phyloP scores from a whole-genome alignment of 2,888 invertebrate genomes.

The Cephonodes hylas region DNA sequence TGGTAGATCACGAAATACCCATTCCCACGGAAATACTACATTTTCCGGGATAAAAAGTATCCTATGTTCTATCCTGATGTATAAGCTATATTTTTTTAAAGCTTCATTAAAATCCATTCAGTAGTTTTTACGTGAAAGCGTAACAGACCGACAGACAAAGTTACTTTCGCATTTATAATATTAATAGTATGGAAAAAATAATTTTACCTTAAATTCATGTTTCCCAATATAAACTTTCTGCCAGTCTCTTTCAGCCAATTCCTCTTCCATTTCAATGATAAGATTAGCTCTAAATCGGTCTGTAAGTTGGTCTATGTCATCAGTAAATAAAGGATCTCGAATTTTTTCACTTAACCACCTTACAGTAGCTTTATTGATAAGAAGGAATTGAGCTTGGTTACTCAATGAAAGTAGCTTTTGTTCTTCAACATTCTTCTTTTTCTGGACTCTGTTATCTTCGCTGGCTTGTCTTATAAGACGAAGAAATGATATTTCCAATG shows the following conservation, averaged over 20 bases:
- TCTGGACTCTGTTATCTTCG: constrained; percentile 53
- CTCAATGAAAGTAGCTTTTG: constrained; percentile 81
- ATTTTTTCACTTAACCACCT: constrained; percentile 84
- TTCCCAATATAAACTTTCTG: constrained; percentile 83
- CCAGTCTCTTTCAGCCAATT: constrained; percentile 91
- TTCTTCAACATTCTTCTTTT: constrained; percentile 49
- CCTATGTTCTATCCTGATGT: too few species aligned
- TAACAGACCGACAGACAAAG: too few species aligned
- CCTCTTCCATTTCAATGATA: constrained; percentile 85
- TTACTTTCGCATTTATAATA: too few species aligned
- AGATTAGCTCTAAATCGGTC: constrained; percentile 95
- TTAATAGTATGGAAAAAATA: too few species aligned
- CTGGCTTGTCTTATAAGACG: constrained; percentile 84
- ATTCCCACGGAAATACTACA: too few species aligned
- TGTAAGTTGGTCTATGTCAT: constrained; percentile 82
- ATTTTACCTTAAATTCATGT: constrained; percentile 82
- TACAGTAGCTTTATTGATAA: constrained; percentile 90
- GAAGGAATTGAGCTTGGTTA: constrained; percentile 92
- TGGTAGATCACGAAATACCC: too few species aligned
- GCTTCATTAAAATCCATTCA: too few species aligned
- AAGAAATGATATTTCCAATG: constrained; percentile 85
- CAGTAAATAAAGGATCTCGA: constrained; percentile 71
- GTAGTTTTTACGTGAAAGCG: too few species aligned
- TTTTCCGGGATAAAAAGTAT: too few species aligned
- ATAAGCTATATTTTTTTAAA: too few species aligned